Evolutionary conservation across 2,113 vertebrate species (phyloP).

Genomic region (Bettongia penicillata): DNA sequence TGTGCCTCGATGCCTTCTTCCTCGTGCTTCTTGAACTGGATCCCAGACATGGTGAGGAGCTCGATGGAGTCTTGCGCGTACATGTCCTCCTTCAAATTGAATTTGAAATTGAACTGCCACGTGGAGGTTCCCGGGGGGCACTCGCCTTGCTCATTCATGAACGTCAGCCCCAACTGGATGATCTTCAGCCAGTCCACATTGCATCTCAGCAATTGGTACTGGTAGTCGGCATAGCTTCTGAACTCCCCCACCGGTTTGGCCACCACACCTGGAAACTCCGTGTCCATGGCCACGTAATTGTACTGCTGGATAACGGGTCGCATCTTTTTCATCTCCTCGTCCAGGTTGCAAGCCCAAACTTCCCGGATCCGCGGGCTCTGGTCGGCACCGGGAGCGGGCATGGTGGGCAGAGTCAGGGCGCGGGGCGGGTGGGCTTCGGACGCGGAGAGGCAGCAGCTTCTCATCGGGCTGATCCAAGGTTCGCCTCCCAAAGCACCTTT

Average conservation of each 20-base stretch:
- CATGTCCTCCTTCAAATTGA: constrained; percentile 98
- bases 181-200: constrained; percentile 95
- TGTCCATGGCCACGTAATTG: constrained; percentile 96
- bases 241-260: constrained; percentile 95
- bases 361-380: constrained; percentile 96
- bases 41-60: constrained; percentile 93
- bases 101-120: constrained; percentile 98
- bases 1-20: constrained; percentile 96
- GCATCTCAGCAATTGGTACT: constrained; percentile 93
- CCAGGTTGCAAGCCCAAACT: constrained; percentile 95
- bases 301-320: constrained; percentile 94
- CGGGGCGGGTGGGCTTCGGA: no score
- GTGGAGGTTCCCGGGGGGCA: constrained; percentile 94
- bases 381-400: constrained; percentile 94
- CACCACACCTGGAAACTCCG: constrained; percentile 95
- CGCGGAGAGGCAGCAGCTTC: constrained; percentile 82
- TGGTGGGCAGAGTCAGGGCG: constrained; percentile 86
- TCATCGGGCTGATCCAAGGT: constrained; percentile 64
- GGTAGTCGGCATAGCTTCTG: constrained; percentile 95
- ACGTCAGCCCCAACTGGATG: constrained; percentile 93
- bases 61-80: constrained; percentile 98
- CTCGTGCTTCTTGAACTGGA: constrained; percentile 97
- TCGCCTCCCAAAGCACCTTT: constrained; percentile 72
- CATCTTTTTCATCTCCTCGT: constrained; percentile 95
- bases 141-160: constrained; percentile 96